phyloP scores from a whole-genome alignment of 2,797 vertebrate genomes.

The Apogon talboti region DNA sequence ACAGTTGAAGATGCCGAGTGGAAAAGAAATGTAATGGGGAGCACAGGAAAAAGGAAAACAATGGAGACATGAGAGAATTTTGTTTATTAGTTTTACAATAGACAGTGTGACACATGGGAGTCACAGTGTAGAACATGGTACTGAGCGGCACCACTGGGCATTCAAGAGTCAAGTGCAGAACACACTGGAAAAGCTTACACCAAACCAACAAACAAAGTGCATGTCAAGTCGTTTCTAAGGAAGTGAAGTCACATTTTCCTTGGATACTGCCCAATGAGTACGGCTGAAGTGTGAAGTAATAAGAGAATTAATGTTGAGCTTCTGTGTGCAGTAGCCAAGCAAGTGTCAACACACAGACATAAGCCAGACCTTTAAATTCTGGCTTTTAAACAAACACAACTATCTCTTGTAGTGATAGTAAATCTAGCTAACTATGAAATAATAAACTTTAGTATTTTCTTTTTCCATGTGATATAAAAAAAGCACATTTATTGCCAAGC shows the following conservation, averaged over 20 bases:
- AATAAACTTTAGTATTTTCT: slow-evolving; percentile 14
- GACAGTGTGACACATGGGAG: slow-evolving; percentile 8
- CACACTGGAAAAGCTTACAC: slow-evolving; percentile 79
- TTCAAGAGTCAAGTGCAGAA: slow-evolving; percentile 56
- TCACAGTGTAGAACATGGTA: slow-evolving; percentile 36
- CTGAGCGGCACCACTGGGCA: slow-evolving; percentile 39
- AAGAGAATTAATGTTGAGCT: slow-evolving; percentile 72
- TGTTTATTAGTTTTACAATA: slow-evolving; percentile 56
- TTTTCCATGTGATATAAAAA: background rate
- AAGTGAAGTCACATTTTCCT: slow-evolving; percentile 82
- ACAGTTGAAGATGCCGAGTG: slow-evolving; percentile 48
- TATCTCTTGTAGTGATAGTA: slow-evolving; percentile 25
- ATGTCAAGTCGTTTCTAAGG: slow-evolving; percentile 76
- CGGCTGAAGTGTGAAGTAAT: slow-evolving; percentile 74
- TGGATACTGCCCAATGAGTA: slow-evolving; percentile 65
- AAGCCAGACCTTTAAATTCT: slow-evolving; percentile 44
- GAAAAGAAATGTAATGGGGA: slow-evolving; percentile 58
- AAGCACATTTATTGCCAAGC: background rate
- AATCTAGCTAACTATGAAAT: slow-evolving; percentile 28
- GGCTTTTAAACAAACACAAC: slow-evolving; percentile 35
- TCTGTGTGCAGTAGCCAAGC: slow-evolving; percentile 73
- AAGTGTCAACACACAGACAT: slow-evolving; percentile 51
- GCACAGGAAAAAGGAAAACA: slow-evolving; percentile 54
- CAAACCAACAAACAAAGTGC: slow-evolving; percentile 72
- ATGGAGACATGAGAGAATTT: slow-evolving; percentile 47